phyloP scores from a whole-genome alignment of 1,140 invertebrate genomes.

The Polypedilum vanderplanki region DNA sequence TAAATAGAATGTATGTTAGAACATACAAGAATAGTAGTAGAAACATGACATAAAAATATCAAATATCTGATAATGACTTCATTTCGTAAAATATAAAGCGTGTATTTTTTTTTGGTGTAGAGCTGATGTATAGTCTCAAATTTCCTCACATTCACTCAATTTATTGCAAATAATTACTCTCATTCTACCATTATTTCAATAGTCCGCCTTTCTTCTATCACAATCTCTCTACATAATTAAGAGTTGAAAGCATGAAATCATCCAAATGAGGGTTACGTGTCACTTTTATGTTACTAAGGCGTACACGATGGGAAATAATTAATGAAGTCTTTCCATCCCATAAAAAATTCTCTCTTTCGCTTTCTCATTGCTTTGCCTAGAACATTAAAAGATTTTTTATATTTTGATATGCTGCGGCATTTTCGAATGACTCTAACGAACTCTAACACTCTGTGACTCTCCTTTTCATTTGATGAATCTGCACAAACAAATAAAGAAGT shows the following conservation, averaged over 20 bases:
- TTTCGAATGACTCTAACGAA: too few relatives aligned
- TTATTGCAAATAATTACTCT: constrained; percentile 10
- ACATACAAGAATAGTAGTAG: too few relatives aligned
- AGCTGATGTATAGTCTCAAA: not conserved
- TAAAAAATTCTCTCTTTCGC: not conserved
- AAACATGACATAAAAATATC: not conserved
- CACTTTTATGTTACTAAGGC: not conserved
- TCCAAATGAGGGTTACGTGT: constrained; percentile 9
- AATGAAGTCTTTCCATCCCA: constrained; percentile 4
- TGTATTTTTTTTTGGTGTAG: not conserved
- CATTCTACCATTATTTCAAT: too few relatives aligned
- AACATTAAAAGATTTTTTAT: too few relatives aligned
- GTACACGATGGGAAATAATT: constrained; percentile 11
- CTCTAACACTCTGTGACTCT: too few relatives aligned
- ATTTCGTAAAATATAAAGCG: too few relatives aligned
- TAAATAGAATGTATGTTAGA: too few relatives aligned
- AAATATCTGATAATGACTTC: constrained; percentile 13
- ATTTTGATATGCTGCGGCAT: too few relatives aligned
- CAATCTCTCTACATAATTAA: constrained; percentile 11
- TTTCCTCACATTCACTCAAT: constrained; percentile 16
- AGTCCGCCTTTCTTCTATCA: too few relatives aligned
- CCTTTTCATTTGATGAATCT: too few relatives aligned
- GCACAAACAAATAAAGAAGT: too few relatives aligned
- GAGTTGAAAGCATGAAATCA: constrained; percentile 11
- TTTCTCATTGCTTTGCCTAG: too few relatives aligned